These are phyloP conservation scores for Arrhamphus sclerolepis DNA, from an alignment of 2,797 vertebrate genomes.

Conservation along the genomic window DNA sequence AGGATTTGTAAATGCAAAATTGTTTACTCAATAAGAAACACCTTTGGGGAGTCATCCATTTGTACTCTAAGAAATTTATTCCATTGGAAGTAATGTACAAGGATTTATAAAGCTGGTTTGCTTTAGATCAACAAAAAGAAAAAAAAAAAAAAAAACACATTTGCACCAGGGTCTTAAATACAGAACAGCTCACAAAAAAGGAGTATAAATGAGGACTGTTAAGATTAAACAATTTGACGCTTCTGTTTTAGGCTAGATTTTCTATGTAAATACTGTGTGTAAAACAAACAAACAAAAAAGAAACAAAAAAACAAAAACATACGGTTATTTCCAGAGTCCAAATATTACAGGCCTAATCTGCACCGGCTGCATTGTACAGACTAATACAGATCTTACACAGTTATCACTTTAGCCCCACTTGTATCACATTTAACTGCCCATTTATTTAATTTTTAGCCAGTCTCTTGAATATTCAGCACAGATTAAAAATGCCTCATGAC, in stretches of 20 bases:
- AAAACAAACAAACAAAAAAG: too few species aligned
- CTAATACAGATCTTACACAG: conserved; percentile 1
- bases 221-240: conserved; percentile 25
- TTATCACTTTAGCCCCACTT: conserved; percentile 2
- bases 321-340: conserved; percentile 3
- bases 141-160: conserved; percentile 1
- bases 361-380: conserved; percentile 7
- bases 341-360: conserved; percentile 8
- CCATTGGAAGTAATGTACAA: conserved; percentile 65
- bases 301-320: too few species aligned
- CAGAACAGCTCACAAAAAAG: conserved; percentile 17
- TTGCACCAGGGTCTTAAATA: conserved; percentile 46
- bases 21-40: background rate
- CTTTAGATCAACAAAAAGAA: conserved; percentile 22
- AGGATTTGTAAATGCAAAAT: conserved; percentile 2
- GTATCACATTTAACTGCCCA: background rate
- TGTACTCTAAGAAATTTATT: conserved; percentile 70
- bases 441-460: background rate
- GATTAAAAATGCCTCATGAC: too few species aligned
- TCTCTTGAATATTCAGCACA: too few species aligned
- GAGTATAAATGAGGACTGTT: background rate
- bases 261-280: background rate
- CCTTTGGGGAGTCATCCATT: too few species aligned
- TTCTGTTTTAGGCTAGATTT: background rate
- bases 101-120: conserved; percentile 58